Conservation (phyloP, 2,888 invertebrate species). For the Nipponacmea schrenckii region DNA sequence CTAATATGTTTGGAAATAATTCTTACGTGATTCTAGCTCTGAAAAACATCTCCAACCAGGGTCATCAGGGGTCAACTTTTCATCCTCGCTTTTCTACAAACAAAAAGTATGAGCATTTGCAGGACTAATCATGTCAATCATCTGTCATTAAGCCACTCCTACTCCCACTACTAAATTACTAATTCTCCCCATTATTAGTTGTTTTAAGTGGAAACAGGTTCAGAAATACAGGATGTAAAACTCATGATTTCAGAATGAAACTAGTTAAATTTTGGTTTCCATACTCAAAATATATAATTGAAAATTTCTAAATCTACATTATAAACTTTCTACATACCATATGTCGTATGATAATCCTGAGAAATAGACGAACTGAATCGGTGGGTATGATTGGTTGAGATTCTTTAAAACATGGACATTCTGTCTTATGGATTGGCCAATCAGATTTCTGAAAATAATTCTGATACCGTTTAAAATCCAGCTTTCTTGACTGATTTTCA, state of each 20-base stretch:
- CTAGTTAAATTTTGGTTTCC: too few relatives aligned
- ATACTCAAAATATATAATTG: too few relatives aligned
- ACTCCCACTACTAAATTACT: too few relatives aligned
- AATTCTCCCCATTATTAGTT: too few relatives aligned
- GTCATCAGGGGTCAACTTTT: constrained; percentile 35
- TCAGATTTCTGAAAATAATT: constrained; percentile 72
- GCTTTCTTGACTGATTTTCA: too few relatives aligned
- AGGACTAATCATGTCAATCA: too few relatives aligned
- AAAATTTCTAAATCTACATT: too few relatives aligned
- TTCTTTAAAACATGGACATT: constrained; percentile 81
- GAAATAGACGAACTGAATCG: constrained; percentile 84
- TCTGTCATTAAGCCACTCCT: too few relatives aligned
- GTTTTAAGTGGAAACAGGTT: too few relatives aligned
- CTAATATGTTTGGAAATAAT: neutral
- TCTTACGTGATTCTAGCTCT: constrained; percentile 91
- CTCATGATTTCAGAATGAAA: too few relatives aligned
- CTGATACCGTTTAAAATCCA: neutral
- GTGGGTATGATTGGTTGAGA: constrained; percentile 80
- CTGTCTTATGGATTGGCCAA: constrained; percentile 85
- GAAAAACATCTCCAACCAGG: constrained; percentile 40
- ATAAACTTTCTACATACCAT: constrained; percentile 62
- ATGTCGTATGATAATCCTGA: constrained; percentile 79
- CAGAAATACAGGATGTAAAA: too few relatives aligned
- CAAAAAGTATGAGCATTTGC: neutral
- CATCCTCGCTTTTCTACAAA: constrained; percentile 27